These are phyloP conservation scores for Lutjanus campechanus DNA, from an alignment of 2,797 vertebrate genomes.

Conservation along the genomic window DNA sequence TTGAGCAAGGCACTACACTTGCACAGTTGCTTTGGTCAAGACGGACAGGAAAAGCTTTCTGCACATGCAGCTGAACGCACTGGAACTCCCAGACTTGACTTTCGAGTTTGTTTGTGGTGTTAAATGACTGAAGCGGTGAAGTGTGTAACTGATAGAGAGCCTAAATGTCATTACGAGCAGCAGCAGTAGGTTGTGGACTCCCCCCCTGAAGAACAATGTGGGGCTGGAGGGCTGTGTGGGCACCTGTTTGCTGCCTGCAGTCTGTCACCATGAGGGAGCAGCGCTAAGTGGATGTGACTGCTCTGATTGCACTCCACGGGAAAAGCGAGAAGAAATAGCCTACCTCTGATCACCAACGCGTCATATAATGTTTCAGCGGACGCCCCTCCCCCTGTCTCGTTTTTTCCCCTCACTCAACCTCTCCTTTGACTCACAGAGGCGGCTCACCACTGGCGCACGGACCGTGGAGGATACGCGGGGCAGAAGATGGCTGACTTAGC, in stretches of 20 bases:
- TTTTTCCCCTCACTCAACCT: constrained; percentile 85
- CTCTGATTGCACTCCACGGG: constrained; percentile 77
- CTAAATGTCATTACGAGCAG: background rate
- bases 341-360: constrained; percentile 86
- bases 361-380: constrained; percentile 90
- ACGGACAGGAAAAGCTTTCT: background rate
- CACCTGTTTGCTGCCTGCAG: constrained; percentile 77
- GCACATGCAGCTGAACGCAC: background rate
- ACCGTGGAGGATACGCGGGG: constrained; percentile 83
- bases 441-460: constrained; percentile 89
- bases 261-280: constrained; percentile 46
- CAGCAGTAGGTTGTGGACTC: constrained; percentile 5
- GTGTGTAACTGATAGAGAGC: constrained; percentile 5
- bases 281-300: constrained; percentile 73
- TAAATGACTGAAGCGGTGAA: background rate
- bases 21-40: background rate
- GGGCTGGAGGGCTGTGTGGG: constrained; percentile 31
- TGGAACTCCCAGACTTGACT: constrained; percentile 1
- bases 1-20: constrained; percentile 12
- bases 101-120: background rate
- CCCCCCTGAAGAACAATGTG: constrained; percentile 23
- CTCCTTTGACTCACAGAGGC: constrained; percentile 91
- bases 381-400: constrained; percentile 92
- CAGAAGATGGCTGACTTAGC: constrained; percentile 96
- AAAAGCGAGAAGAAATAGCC: constrained; percentile 85